Evolutionary conservation across 2,888 invertebrate species (phyloP), one percentile per base, ranked within the genome.

Genomic region (Gasteruption jaculator): DNA sequence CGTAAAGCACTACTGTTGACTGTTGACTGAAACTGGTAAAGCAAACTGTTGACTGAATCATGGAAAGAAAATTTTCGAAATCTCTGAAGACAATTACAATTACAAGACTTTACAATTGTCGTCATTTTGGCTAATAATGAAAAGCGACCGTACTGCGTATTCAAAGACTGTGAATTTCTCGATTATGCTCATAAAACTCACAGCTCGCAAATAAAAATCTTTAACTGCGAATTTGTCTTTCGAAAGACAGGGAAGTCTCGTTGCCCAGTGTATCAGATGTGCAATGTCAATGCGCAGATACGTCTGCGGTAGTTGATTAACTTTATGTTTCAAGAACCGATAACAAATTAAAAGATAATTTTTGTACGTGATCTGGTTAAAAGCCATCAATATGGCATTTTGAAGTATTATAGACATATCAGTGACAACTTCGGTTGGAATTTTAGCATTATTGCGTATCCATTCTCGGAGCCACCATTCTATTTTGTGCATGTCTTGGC

Each of bases 371-470:
- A 44, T 40, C 4, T 30, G 10, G 38, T 29, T 30, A 20, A 27
- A 19, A 19, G 39, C 40, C 18, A 40, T 14, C 15, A 26, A 35
- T 24, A 44, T 40, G 5, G 39, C 33, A 30, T 44, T 44, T 40
- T 44, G 44, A 19, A 44, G 30, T 5, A 20, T 32, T 35, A 39
- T 40, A 27, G 36, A 44, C 44, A 44, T 44, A 29, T 44, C 44
- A 19, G 39, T 44, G 10, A 40, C 44, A 22, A 44, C 18, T 35
- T 44, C 39, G 5, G 30, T 21, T 29, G 44, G 44, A n/a, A 30
- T 16, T n/a, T 34, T 11, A 35, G 44, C 40, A 27, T 21, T 34
- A 2, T 3, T 14, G 14, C 24, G n/a, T 10, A 44, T 26, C 39
- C 40, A 44, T 19, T 44, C 39, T 22, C 20, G 10, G 1, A 40